Base-by-base conservation (phyloP, 2,113 vertebrate species). In the Drymodes brunneopygia region DNA sequence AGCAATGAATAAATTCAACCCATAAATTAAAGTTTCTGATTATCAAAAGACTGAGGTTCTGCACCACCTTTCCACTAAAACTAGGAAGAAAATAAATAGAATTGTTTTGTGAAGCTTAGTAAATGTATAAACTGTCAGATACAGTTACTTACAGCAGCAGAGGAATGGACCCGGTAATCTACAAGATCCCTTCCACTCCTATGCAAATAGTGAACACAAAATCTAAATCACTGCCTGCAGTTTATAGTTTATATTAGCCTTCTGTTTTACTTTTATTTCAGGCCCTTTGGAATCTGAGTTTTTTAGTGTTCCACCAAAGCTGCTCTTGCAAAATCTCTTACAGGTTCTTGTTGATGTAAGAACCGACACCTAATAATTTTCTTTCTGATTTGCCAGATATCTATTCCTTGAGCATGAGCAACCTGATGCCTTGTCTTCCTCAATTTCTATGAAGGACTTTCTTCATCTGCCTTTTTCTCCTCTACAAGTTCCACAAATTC, bases 1-100 rank as follows among this genome's bases (percentile, higher is more conserved):
- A 96, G 72, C 44, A 94, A 73, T 94, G 78, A 92, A 97, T 86
- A 94, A 93, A 90, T 92, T 70, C 67, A 86, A 57, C 22, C 50
- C 51, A 69, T 72, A 93, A 79, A 81, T 70, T 93, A 80, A 88
- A 92, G 58, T 86, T 92, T 92, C 62, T 81, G 75, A 78, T 92
- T 82, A 83, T 66, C 35, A 73, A 66, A 90, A 89, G 36, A 35
- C 47, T 56, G 48, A 89, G 58, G 33, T 83, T 94, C 72, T 88
- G 69, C 71, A 92, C 47, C 56, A 90, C 42, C 60, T 86, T 92
- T 86, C 35, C 64, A 64, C 20, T 81, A 58, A 80, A 88, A 80
- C 28, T 28, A 54, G 33, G 42, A 62, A 79, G 35, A 42, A 87
- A 90, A 75, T 6, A 36, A 29, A 15, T 10, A 64, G 24, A 60